Evolutionary conservation across 2,797 vertebrate genomes (phyloP).

Genomic region (Falco naumanni): DNA sequence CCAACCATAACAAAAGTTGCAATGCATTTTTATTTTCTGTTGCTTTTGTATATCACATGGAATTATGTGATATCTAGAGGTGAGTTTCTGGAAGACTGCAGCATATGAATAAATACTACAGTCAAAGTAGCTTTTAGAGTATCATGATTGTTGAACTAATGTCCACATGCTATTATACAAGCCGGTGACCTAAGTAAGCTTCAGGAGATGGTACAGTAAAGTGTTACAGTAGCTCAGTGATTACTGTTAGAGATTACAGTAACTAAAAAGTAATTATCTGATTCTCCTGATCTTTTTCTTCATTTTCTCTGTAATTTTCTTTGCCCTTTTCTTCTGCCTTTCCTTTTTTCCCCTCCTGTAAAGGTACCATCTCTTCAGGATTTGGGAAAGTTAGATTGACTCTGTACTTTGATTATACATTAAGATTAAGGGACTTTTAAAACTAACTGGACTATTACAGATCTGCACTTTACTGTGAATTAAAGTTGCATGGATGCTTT

Average conservation of each 20-base stretch:
- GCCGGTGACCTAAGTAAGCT: not conserved
- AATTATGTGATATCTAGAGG: not conserved
- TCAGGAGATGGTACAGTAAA: not conserved
- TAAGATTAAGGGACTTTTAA: not conserved
- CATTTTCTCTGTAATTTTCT: not conserved
- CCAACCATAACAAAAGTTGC: not conserved
- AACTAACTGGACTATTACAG: not conserved
- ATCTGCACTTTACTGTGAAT: not conserved
- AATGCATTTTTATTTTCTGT: not conserved
- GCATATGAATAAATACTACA: not conserved
- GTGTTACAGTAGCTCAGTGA: not conserved
- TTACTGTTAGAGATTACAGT: not conserved
- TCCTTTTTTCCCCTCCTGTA: not conserved
- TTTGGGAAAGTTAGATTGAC: not conserved
- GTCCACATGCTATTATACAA: not conserved
- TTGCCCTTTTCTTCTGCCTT: not conserved
- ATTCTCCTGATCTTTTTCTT: not conserved
- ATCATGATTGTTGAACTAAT: not conserved
- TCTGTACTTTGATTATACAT: not conserved
- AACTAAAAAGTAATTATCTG: not conserved
- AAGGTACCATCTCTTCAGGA: not conserved
- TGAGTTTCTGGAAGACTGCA: not conserved
- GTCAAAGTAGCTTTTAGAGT: not conserved
- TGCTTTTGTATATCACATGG: not conserved
- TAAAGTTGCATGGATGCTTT: not conserved